Conservation (phyloP, 2,888 invertebrate species). For the Phyllotreta cruciferae region DNA sequence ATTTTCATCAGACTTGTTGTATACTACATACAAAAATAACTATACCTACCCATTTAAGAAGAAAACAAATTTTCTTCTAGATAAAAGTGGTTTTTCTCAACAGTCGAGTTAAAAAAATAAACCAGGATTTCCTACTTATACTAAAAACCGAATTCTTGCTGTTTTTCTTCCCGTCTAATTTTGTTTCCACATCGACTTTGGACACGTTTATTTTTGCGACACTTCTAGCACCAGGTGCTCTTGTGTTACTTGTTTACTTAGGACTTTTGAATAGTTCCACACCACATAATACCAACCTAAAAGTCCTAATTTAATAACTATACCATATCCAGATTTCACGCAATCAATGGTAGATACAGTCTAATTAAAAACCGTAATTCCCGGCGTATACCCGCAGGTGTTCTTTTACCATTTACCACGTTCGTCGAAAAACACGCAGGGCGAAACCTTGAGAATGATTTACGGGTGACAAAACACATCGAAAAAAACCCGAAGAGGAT, state of each 20-base stretch:
- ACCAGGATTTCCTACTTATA: no score
- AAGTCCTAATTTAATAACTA: constrained; percentile 1
- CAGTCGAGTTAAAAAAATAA: no score
- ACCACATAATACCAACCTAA: constrained; percentile 7
- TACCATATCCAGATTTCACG: no score
- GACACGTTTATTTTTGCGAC: constrained; percentile 29
- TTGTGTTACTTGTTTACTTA: constrained; percentile 31
- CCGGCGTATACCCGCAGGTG: neutral
- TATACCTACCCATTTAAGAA: no score
- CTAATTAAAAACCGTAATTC: neutral
- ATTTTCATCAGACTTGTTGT: no score
- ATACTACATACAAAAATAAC: no score
- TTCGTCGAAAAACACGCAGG: constrained; percentile 9
- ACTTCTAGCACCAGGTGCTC: constrained; percentile 26
- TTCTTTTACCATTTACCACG: constrained; percentile 9
- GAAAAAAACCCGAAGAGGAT: constrained; percentile 20
- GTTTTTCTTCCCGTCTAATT: neutral
- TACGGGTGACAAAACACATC: constrained; percentile 28
- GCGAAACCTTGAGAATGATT: constrained; percentile 26
- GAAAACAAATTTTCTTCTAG: no score
- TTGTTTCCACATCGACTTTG: constrained; percentile 5
- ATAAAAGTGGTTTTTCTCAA: no score
- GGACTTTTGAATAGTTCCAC: constrained; percentile 31
- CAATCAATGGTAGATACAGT: no score
- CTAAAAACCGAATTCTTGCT: no score